Percentiles rank a stretch among this genome's conserved stretches.
Evolutionary conservation across 2,113 vertebrate species (phyloP).

Genomic region (Paradisaea rubra): DNA sequence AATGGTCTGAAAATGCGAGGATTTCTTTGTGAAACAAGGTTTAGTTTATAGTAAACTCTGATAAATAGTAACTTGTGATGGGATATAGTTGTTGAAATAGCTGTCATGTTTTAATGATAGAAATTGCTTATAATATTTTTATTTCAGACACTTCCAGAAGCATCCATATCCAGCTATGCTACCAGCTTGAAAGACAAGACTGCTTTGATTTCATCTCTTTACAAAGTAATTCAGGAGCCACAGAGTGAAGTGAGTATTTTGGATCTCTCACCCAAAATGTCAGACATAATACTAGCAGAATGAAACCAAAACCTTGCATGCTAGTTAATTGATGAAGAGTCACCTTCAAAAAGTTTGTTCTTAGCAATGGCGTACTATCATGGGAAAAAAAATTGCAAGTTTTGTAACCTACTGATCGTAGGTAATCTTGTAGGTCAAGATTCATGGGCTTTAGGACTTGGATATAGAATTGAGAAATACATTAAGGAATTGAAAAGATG

Average conservation of each 20-base stretch:
- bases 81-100: not conserved
- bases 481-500: not conserved
- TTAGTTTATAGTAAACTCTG: not conserved
- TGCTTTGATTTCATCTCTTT: constrained; percentile 90
- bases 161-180: constrained; percentile 88
- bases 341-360: not conserved
- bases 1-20: not conserved
- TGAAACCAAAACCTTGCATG: not conserved
- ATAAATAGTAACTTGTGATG: not conserved
- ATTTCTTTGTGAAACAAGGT: not conserved
- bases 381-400: not conserved
- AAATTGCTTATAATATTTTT: not conserved
- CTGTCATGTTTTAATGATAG: not conserved
- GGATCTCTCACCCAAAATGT: not conserved
- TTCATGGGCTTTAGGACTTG: not conserved
- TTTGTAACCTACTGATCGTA: not conserved
- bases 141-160: constrained; percentile 89
- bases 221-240: constrained; percentile 94
- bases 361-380: not conserved
- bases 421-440: not conserved
- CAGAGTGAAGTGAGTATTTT: constrained; percentile 87
- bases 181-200: constrained; percentile 86
- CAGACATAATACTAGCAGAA: not conserved
- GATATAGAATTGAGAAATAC: not conserved
- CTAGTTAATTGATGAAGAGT: not conserved